Percentiles rank a stretch among this genome's conserved stretches.
Conservation (phyloP, 2,888 invertebrate genomes). For the Caenorhabditis sp. region DNA sequence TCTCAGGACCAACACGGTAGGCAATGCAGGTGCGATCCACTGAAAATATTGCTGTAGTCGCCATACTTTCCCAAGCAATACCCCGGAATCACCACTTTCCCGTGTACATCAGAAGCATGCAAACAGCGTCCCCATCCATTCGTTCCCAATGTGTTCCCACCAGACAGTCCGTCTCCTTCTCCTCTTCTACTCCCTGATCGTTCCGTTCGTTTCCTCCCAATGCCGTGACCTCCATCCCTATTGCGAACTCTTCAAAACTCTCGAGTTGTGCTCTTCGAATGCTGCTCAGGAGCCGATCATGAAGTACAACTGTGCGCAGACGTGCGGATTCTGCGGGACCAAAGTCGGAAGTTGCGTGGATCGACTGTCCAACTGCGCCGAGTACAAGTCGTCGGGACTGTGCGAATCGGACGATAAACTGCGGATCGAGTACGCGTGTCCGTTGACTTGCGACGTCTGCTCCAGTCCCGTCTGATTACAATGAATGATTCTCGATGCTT, state of each 20-base stretch:
- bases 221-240: slow-evolving; percentile 54
- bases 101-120: no score
- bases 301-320: slow-evolving; percentile 54
- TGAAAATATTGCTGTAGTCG: no score
- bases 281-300: slow-evolving; percentile 44
- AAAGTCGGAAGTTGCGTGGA: slow-evolving; percentile 40
- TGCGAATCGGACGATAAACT: slow-evolving; percentile 52
- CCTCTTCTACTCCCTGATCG: not conserved
- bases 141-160: slow-evolving; percentile 38
- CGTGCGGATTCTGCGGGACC: slow-evolving; percentile 49
- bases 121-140: slow-evolving; percentile 27
- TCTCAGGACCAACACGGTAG: no score
- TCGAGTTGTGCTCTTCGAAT: slow-evolving; percentile 31
- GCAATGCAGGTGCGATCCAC: no score
- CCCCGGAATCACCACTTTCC: no score
- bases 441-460: slow-evolving; percentile 49
- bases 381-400: slow-evolving; percentile 30
- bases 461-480: slow-evolving; percentile 33
- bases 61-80: no score
- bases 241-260: slow-evolving; percentile 41
- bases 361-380: slow-evolving; percentile 33
- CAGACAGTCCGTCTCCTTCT: not conserved
- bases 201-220: slow-evolving; percentile 16
- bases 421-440: slow-evolving; percentile 52
- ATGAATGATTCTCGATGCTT: no score